Base-by-base conservation (phyloP, 1,140 invertebrate genomes). In the Onthophagus taurus region DNA sequence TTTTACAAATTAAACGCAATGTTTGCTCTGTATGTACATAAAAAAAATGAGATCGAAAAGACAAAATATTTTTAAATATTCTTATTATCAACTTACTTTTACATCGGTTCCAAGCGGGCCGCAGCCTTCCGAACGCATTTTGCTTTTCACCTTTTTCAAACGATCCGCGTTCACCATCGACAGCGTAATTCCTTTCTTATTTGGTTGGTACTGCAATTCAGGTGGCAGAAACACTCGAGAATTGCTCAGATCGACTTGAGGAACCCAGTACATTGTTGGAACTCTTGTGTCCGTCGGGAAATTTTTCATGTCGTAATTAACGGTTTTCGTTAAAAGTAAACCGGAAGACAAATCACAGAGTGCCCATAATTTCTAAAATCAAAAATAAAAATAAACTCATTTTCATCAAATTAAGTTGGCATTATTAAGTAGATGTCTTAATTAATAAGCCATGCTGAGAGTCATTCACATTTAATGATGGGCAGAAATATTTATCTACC, bases 301-400 rank as follows among this genome's bases (percentile, higher is more conserved):
- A 58, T 93, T 88, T 63, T 89, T 89, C 66, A 91, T 71, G 54
- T 92, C 88, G 63, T 89, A 90, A 62, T 79, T 89, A 17, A 77
- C 80, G n/a, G 88, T 82, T 55, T 88, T 88, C 12, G 83, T 76
- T 63, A 88, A 76, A 53, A 97, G 81, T 45, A 97, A 72, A 45
- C 87, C 84, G 69, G 93, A 81, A 4, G 91, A 87, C 42, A 97
- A 71, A 73, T 97, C 94, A 72, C 92, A 96, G 36, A 94, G 80
- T 30, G 91, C 85, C 83, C 91, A 97, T 55, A 98, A 70, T 87
- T 93, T 96, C 88, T 95, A 64, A 4, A 72, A 66, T 44, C 58
- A 57, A 52, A 50, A 29, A 42, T 8, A 7, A 26, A 26, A 26
- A 26, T 7, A 7, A 26, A 26, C 7, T 26, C n/a, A n/a, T 7